Conservation (phyloP, 1,140 invertebrate species). For the Hormaphis cornu region DNA sequence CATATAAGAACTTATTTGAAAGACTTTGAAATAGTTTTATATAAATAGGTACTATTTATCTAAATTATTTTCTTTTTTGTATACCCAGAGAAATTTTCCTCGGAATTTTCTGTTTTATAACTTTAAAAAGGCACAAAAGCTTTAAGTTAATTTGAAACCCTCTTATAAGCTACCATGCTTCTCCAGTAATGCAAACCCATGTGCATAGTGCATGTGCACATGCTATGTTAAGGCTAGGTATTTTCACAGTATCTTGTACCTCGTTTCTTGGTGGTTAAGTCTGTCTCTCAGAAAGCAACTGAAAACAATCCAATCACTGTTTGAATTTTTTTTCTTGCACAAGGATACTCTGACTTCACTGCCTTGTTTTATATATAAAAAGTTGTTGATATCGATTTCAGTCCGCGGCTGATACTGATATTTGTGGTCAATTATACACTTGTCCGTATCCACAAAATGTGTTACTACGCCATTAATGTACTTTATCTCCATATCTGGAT, state of each 20-base stretch:
- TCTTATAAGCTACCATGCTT: too few relatives aligned
- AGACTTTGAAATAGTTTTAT: too few relatives aligned
- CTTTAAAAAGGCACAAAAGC: too few relatives aligned
- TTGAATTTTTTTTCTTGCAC: neutral
- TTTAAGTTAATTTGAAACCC: too few relatives aligned
- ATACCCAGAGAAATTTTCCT: too few relatives aligned
- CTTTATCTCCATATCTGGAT: neutral
- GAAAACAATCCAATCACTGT: neutral
- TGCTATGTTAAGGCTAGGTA: too few relatives aligned
- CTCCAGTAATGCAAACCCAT: neutral
- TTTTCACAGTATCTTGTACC: too few relatives aligned
- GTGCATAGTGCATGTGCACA: neutral
- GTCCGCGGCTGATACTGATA: conserved; percentile 18
- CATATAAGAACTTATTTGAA: too few relatives aligned
- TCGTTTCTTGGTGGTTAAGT: neutral
- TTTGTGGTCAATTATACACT: neutral
- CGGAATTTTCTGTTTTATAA: too few relatives aligned
- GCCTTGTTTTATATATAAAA: neutral
- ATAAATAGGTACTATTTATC: too few relatives aligned
- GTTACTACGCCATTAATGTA: conserved; percentile 11
- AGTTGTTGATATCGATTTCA: conserved; percentile 5
- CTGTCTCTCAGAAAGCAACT: neutral
- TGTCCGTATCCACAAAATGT: neutral
- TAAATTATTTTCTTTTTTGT: too few relatives aligned
- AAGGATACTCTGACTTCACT: conserved; percentile 4